These are phyloP conservation scores for Turritopsis rubra DNA, from an alignment of 30 jellyfish, hydroid and myxozoan genomes.

Conservation along the genomic window DNA sequence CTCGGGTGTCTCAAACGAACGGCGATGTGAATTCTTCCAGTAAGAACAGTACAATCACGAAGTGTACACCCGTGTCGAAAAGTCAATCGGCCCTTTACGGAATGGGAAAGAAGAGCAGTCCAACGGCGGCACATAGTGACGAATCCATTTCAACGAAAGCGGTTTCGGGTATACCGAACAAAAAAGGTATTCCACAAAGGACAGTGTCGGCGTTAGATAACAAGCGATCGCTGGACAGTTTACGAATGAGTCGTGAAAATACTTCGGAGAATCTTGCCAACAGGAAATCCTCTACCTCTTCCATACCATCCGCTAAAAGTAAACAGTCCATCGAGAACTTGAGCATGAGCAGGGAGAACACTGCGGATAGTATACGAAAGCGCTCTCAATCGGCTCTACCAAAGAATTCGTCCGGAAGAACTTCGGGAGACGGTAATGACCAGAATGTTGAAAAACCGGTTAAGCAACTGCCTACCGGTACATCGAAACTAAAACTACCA, in stretches of 20 bases:
- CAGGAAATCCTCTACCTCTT: not conserved
- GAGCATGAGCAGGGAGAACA: conserved; percentile 5
- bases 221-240: conserved; percentile 14
- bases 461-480: not conserved
- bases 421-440: not conserved
- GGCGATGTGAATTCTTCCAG: not conserved
- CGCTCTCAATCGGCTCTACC: not conserved
- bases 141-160: not conserved
- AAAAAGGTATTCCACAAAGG: not conserved
- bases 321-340: not conserved
- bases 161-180: conserved; percentile 15
- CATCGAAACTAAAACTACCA: not conserved
- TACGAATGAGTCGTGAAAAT: conserved; percentile 14
- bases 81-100: not conserved
- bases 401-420: not conserved
- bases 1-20: conserved; percentile 6
- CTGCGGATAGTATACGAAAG: not conserved
- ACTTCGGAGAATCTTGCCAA: not conserved
- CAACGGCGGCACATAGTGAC: not conserved
- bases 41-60: not conserved
- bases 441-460: not conserved
- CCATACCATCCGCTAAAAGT: not conserved
- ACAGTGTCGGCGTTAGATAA: not conserved
- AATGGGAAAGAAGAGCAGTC: not conserved
- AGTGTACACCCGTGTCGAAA: not conserved